Percentiles rank a stretch among this genome's conserved stretches.
Conservation (phyloP, 2,797 vertebrate genomes). For the Sebastes nivosus region DNA sequence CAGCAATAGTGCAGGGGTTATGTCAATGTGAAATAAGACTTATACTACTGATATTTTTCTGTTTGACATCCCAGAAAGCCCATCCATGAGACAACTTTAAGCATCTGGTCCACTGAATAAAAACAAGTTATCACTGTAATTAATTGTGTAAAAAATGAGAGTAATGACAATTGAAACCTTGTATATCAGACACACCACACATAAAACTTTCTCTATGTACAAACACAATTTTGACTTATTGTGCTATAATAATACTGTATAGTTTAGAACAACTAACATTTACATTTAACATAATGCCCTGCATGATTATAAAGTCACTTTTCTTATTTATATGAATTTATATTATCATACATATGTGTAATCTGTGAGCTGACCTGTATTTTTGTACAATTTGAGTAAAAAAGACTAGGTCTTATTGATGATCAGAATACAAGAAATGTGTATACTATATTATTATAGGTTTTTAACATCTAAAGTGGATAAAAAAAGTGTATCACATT, state of each 20-base stretch:
- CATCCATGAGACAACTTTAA: no score
- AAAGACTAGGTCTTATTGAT: not conserved
- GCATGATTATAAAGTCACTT: not conserved
- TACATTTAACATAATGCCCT: not conserved
- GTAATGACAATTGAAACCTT: not conserved
- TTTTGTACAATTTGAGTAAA: not conserved
- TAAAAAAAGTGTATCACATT: not conserved
- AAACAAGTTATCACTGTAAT: no score
- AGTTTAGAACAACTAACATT: not conserved
- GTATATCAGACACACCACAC: not conserved
- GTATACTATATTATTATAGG: no score
- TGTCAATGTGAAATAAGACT: not conserved
- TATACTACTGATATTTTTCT: not conserved
- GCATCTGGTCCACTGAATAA: no score
- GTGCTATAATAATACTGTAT: not conserved
- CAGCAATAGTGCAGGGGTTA: constrained; percentile 15
- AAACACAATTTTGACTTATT: not conserved
- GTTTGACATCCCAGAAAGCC: no score
- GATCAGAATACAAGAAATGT: not conserved
- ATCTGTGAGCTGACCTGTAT: not conserved
- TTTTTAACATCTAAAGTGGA: not conserved
- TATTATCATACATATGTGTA: not conserved
- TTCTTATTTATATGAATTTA: not conserved
- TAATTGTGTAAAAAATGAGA: no score
- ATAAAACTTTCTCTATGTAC: not conserved